Conservation (phyloP, 2,888 invertebrate species). For the Brachyptera putata region DNA sequence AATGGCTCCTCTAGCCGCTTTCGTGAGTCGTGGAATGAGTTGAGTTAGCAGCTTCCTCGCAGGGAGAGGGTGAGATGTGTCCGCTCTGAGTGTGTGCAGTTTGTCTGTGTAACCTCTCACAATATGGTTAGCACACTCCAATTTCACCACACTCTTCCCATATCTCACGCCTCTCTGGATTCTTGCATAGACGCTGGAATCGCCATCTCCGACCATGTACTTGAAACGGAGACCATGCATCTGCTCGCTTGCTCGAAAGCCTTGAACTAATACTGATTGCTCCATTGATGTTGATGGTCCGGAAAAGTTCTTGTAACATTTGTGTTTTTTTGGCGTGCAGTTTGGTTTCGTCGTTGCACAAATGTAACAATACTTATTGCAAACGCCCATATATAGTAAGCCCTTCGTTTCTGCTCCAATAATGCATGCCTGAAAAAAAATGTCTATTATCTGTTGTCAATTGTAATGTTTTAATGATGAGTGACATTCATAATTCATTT, state of each 20-base stretch:
- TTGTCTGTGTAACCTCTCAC: slow-evolving; percentile 25
- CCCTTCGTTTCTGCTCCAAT: neutral
- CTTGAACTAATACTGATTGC: neutral
- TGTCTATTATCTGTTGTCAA: no score
- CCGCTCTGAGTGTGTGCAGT: slow-evolving; percentile 1
- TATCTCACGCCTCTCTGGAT: slow-evolving; percentile 28
- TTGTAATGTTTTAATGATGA: no score
- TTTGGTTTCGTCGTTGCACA: slow-evolving; percentile 8
- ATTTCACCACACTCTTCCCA: slow-evolving; percentile 28
- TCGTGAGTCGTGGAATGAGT: neutral
- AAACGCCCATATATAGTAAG: neutral
- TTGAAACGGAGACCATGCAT: slow-evolving; percentile 10
- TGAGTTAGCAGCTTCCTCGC: neutral
- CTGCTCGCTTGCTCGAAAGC: slow-evolving; percentile 9
- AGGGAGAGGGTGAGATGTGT: no score
- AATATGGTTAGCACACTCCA: slow-evolving; percentile 33
- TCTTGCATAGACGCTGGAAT: no score
- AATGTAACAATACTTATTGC: slow-evolving; percentile 12
- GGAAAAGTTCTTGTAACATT: slow-evolving; percentile 8
- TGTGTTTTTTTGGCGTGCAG: neutral
- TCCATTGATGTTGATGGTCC: slow-evolving; percentile 23
- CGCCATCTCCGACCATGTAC: slow-evolving; percentile 33
- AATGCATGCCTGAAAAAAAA: slow-evolving; percentile 8
- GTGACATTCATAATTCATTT: no score
- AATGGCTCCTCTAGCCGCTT: slow-evolving; percentile 11